These are phyloP conservation scores for Clunio marinus DNA, from an alignment of 2,888 invertebrate genomes.

Conservation along the genomic window DNA sequence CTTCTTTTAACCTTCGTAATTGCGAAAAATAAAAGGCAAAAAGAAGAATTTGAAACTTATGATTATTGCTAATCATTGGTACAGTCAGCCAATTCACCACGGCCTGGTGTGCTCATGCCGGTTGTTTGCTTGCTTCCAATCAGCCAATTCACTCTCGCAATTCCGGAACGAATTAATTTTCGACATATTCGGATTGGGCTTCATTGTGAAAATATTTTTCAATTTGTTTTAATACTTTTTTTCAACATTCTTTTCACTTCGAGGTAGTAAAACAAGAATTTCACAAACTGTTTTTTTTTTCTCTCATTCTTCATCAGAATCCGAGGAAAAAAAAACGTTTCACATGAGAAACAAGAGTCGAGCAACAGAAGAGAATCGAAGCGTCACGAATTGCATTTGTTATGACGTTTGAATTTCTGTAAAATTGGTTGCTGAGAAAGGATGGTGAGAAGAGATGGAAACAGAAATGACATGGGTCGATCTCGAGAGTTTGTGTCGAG, in stretches of 20 bases:
- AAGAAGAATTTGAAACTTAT: conserved; percentile 3
- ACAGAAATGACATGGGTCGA: conserved; percentile 34
- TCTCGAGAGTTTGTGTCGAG: conserved; percentile 22
- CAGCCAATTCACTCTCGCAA: conserved; percentile 15
- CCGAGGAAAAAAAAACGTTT: background rate
- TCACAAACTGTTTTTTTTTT: background rate
- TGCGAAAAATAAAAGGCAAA: background rate
- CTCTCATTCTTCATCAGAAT: too few relatives aligned
- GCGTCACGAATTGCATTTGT: conserved; percentile 39
- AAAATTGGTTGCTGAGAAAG: background rate
- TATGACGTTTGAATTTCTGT: conserved; percentile 39
- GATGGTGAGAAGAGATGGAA: conserved; percentile 12
- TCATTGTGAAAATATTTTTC: conserved; percentile 21
- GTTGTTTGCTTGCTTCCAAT: conserved; percentile 21
- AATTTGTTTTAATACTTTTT: conserved; percentile 19
- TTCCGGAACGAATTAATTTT: conserved; percentile 33
- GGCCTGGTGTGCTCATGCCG: conserved; percentile 36
- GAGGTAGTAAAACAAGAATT: conserved; percentile 6
- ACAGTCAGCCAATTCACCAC: conserved; percentile 21
- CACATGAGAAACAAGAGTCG: background rate
- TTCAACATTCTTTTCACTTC: too few relatives aligned
- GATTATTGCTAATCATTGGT: conserved; percentile 37
- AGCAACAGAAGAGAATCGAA: conserved; percentile 25
- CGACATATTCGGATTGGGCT: background rate
- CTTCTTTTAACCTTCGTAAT: background rate